These are phyloP conservation scores for Formica aserva DNA, from an alignment of 2,888 invertebrate species.

Conservation along the genomic window DNA sequence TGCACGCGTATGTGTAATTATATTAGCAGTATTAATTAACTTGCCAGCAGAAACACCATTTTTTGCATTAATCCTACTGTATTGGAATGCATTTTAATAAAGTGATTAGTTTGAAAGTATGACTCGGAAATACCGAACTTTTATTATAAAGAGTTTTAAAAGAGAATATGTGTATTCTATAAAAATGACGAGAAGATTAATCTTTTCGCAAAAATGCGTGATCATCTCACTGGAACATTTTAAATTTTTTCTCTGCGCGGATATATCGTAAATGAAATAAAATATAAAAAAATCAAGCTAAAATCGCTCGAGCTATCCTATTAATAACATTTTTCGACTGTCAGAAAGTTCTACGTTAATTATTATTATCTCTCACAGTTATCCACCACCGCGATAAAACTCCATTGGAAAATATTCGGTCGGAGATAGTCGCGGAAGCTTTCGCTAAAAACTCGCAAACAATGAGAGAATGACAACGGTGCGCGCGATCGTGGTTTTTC, in stretches of 20 bases:
- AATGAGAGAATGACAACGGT: constrained; percentile 40
- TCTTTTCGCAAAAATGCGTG: not conserved
- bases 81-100: constrained; percentile 20
- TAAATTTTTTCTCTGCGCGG: not conserved
- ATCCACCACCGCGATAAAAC: not conserved
- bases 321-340: constrained; percentile 4
- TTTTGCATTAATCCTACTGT: not conserved
- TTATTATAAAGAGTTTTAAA: constrained; percentile 4
- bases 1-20: constrained; percentile 31
- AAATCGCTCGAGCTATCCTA: constrained; percentile 10
- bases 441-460: constrained; percentile 30
- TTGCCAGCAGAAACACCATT: not conserved
- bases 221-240: not conserved
- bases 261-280: not conserved
- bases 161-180: not conserved
- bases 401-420: constrained; percentile 16
- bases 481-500: constrained; percentile 35
- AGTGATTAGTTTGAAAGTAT: not conserved
- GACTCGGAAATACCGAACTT: not conserved
- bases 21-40: constrained; percentile 45
- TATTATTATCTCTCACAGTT: not conserved
- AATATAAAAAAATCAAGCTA: constrained; percentile 5
- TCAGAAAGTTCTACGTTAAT: constrained; percentile 2
- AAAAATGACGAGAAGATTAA: not conserved
- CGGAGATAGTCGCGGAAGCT: not conserved